Base-by-base conservation (phyloP, 2,888 invertebrate genomes). In the Gonocerus acuteangulatus region DNA sequence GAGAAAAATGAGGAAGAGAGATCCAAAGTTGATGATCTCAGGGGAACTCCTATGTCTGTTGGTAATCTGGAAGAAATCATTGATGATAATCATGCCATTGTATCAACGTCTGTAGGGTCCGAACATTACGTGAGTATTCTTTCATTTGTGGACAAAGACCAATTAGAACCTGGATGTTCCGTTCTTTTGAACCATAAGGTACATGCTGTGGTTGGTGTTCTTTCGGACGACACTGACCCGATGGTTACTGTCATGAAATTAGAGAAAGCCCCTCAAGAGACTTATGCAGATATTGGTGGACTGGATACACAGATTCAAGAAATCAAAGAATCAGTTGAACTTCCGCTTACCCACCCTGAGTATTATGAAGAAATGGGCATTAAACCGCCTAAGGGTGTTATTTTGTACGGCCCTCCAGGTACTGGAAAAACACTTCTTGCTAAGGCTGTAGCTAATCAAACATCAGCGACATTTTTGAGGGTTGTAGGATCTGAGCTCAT, bases 351-450 rank as follows among this genome's bases (percentile, higher is more conserved):
- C 13, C 99, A 99, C 79, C 99, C 99, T 1, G 99, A 99, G 75
- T 97, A 97, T 76, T 99, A 99, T 74, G 97, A 99, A 75, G 99
- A 99, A 78, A 99, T 99, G 97, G 99, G 99, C 49, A 99, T 99
- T 69, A 95, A 95, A 73, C 97, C 99, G 13, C 99, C 99, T 0
- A 99, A 99, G 74, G 99, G 99, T 68, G 97, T 99, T 1, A 99
- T 99, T 71, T 79, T 99, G 36, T 99, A 99, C 75, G 99, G 97
- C 0, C 89, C 90, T 16, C 99, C 99, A 0, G 99, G 99, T 47
- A 99, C 97, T 16, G 99, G 97, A 52, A 99, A 99, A 77, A 99
- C 99, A 0, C 78, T 99, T 42, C 77, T 99, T 60, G 99, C 99
- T 7, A 99, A 99, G 77, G 99, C 99, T 19, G 99, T 99, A 0